Conservation (phyloP, 2,113 vertebrate species). For the Anguilla japonica region DNA sequence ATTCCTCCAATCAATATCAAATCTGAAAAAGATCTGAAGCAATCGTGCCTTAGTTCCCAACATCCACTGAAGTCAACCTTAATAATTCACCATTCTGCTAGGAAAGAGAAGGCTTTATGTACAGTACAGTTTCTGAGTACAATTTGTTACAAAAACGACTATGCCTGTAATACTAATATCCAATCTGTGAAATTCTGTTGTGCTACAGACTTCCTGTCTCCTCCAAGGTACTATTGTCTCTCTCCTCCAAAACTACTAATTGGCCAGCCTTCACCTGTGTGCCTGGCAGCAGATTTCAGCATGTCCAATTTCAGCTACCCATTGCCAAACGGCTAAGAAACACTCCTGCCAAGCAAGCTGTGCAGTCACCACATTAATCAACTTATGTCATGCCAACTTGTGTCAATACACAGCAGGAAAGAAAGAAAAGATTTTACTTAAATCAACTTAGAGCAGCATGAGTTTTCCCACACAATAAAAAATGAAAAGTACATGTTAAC, state of each 20-base stretch:
- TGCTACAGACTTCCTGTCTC: neutral
- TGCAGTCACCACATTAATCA: constrained; percentile 5
- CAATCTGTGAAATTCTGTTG: neutral
- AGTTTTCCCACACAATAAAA: constrained; percentile 32
- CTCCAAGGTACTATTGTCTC: neutral
- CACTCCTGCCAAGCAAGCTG: constrained; percentile 15
- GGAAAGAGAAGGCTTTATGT: neutral
- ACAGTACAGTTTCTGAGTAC: neutral
- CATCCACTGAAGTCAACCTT: neutral
- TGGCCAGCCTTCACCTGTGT: neutral
- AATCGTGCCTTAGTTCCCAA: neutral
- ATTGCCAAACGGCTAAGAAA: constrained; percentile 11
- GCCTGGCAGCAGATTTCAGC: neutral
- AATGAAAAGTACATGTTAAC: constrained; percentile 42
- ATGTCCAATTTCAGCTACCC: neutral
- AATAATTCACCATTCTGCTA: neutral
- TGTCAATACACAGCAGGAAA: constrained; percentile 41
- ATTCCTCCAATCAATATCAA: neutral
- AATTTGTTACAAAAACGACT: neutral
- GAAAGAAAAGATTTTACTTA: constrained; percentile 21
- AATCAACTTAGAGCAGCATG: constrained; percentile 31
- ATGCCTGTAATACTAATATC: neutral
- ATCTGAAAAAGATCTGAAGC: neutral
- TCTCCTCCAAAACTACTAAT: neutral
- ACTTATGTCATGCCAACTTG: neutral